Conservation (phyloP, 2,113 vertebrate species). For the Uropsilus gracilis region DNA sequence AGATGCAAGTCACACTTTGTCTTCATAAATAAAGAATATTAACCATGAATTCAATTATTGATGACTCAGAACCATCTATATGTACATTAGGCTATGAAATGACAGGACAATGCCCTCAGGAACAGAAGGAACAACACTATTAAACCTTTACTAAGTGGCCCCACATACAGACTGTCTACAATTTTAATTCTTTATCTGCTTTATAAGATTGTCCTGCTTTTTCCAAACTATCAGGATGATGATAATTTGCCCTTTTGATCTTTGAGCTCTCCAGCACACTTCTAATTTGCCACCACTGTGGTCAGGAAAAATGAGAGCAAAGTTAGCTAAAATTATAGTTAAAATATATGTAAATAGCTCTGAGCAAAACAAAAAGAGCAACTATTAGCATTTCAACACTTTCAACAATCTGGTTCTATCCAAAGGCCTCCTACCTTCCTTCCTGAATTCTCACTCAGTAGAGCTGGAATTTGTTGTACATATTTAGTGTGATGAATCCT, state of each 20-base stretch:
- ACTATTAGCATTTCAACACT: not conserved
- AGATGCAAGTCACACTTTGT: not conserved
- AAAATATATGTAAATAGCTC: constrained; percentile 40
- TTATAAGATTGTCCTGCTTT: constrained; percentile 11
- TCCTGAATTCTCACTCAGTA: not conserved
- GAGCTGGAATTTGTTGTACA: not conserved
- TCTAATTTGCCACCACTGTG: not conserved
- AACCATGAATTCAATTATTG: not conserved
- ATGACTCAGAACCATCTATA: not conserved
- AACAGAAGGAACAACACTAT: not conserved
- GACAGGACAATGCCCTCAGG: not conserved
- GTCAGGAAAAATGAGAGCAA: constrained; percentile 19
- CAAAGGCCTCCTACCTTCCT: not conserved
- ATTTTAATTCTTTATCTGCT: not conserved
- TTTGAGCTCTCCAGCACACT: constrained; percentile 35
- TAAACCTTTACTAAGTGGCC: not conserved
- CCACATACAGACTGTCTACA: not conserved
- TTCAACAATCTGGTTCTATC: constrained; percentile 11
- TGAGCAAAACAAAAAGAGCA: not conserved
- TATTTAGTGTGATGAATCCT: too few species aligned
- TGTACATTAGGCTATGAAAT: not conserved
- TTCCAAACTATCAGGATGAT: constrained; percentile 13
- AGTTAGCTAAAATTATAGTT: constrained; percentile 23
- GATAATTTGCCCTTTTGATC: constrained; percentile 19
- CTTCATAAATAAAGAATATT: constrained; percentile 20